phyloP scores from a whole-genome alignment of 1,140 invertebrate species.

The Phymorhynchus buccinoides region DNA sequence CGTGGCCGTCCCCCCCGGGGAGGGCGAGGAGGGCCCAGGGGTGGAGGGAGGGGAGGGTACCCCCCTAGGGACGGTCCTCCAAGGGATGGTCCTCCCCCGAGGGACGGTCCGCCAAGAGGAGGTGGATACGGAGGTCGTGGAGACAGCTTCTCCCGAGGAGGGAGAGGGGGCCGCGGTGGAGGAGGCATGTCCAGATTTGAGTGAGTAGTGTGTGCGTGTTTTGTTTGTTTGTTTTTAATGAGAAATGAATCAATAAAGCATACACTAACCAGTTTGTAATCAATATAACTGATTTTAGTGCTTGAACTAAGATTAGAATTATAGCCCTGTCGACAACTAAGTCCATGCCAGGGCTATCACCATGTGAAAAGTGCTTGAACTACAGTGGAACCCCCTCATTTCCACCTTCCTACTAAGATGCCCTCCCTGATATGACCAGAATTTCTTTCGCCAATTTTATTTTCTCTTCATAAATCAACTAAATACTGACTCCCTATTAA shows the following conservation, averaged over 20 bases:
- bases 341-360: no score
- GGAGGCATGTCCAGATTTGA: slow-evolving; percentile 38
- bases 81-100: slow-evolving; percentile 24
- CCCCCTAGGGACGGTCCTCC: slow-evolving; percentile 32
- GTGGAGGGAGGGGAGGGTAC: slow-evolving; percentile 28
- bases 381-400: no score
- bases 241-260: background rate
- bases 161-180: background rate
- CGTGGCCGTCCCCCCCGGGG: slow-evolving; percentile 13
- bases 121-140: slow-evolving; percentile 32
- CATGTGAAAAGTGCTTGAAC: no score
- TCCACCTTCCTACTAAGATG: no score
- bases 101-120: slow-evolving; percentile 25
- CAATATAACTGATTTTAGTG: background rate
- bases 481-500: no score
- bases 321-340: no score
- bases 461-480: no score
- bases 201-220: slow-evolving; percentile 21
- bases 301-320: no score
- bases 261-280: background rate
- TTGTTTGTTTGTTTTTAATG: background rate
- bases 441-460: no score
- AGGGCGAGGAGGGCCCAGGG: slow-evolving; percentile 7
- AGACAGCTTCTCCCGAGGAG: slow-evolving; percentile 25
- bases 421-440: no score